Evolutionary conservation across 2,888 invertebrate genomes (phyloP), one percentile per base, ranked within the genome.

Genomic region (Homarus gammarus): DNA sequence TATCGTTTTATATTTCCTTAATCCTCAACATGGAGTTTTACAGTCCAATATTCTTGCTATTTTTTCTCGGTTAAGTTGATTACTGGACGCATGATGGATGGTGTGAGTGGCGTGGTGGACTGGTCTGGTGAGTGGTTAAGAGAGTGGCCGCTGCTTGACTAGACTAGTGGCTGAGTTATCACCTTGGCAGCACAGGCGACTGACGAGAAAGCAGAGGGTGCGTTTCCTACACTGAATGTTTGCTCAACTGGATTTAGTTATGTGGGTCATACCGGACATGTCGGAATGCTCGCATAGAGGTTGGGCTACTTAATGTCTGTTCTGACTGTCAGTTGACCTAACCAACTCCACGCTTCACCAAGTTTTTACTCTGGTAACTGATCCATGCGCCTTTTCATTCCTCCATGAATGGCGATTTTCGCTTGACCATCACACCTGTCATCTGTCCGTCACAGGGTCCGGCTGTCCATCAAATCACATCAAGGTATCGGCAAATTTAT

Each of bases 251-350:
- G 72, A 44, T 70, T 49, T 51, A 49, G 72, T 68, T 70, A 83
- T 83, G 83, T 83, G 72, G 83, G 83, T 83, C 83, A 83, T 36
- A 2, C 68, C 49, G 51, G 40, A 31, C 83, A 83, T 83, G 83
- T 72, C 61, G 64, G 79, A 36, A 79, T 79, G 79, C 36, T 61
- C 61, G 79, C 10, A 31, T 15, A 31, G 49, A n/a, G 27, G 18
- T 12, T 12, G 56, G 56, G 3, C 22, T 18, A 22, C 56, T 64
- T 64, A 27, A 64, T 27, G 68, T 27, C 68, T 68, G 68, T 27
- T 81, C 81, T 68, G 70, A n/a, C 78, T 56, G 78, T 77, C 77
- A 44, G 49, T 56, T 33, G 51, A 12, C 44, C 12, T 49, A 49
- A 49, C 44, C 44, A 49, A 12, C 44, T 12, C 44, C 44, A 49